phyloP scores from a whole-genome alignment of 2,113 vertebrate species.

The Oxyruncus cristatus region DNA sequence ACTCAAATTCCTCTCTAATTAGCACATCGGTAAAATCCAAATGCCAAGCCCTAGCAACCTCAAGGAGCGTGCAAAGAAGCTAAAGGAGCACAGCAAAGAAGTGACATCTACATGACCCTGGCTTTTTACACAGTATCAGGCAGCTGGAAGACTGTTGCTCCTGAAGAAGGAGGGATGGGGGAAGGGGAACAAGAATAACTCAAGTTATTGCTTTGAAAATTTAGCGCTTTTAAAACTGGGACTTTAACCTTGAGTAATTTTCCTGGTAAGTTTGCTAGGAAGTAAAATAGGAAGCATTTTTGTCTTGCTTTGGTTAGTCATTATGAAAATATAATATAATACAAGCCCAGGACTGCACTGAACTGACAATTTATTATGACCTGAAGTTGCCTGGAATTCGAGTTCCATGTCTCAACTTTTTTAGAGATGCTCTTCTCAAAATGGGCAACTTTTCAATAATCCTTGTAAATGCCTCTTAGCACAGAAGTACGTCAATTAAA shows the following conservation, averaged over 20 bases:
- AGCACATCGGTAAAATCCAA: slow-evolving; percentile 79
- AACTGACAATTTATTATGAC: background rate
- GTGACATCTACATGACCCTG: slow-evolving; percentile 77
- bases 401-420: background rate
- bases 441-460: background rate
- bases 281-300: background rate
- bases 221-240: background rate
- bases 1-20: slow-evolving; percentile 79
- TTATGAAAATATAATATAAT: background rate
- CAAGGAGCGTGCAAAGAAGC: slow-evolving; percentile 41
- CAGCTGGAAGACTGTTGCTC: slow-evolving; percentile 60
- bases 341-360: background rate
- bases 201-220: background rate
- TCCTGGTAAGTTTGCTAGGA: background rate
- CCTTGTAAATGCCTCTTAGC: background rate
- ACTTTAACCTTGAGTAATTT: background rate
- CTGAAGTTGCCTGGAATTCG: background rate
- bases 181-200: background rate
- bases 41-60: slow-evolving; percentile 84
- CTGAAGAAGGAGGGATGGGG: background rate
- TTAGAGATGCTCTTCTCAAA: background rate
- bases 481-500: background rate
- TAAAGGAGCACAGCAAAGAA: slow-evolving; percentile 28
- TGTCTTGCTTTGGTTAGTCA: background rate
- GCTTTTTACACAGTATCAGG: slow-evolving; percentile 66